A percentile compares a stretch with the other conserved stretches of the same genome.
Conservation (phyloP, 53 echinoderm and acorn worm genomes). For the Henricia sp. region DNA sequence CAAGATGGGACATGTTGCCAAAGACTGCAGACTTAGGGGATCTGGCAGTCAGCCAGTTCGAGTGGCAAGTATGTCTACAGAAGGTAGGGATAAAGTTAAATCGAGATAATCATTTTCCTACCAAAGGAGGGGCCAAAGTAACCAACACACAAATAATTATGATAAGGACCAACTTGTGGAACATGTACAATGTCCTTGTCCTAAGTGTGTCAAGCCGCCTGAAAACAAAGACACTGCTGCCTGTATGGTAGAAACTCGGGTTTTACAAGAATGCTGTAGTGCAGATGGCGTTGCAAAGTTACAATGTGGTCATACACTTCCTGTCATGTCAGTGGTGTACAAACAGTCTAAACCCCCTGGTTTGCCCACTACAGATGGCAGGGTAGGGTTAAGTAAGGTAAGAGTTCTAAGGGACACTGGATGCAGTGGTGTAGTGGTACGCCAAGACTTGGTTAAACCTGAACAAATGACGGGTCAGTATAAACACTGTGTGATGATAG, state of each 20-base stretch:
- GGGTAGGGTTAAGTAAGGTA: background rate
- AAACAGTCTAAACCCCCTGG: background rate
- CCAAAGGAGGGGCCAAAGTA: too few species aligned
- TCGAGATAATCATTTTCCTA: too few species aligned
- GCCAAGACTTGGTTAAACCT: background rate
- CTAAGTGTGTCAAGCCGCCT: too few species aligned
- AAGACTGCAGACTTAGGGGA: too few species aligned
- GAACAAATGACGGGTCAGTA: slow-evolving; percentile 23
- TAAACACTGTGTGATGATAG: slow-evolving; percentile 24
- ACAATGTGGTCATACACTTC: slow-evolving; percentile 23
- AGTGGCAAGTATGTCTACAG: too few species aligned
- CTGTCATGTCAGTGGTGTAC: slow-evolving; percentile 20
- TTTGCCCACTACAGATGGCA: slow-evolving; percentile 10
- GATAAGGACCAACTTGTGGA: too few species aligned
- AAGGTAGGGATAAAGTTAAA: too few species aligned
- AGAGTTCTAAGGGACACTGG: slow-evolving; percentile 25
- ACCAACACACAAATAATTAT: too few species aligned
- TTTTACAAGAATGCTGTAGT: background rate
- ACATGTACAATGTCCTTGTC: too few species aligned
- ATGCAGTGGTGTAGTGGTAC: slow-evolving; percentile 25
- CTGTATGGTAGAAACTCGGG: slow-evolving; percentile 7
- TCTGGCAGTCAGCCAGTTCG: too few species aligned
- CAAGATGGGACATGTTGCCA: too few species aligned
- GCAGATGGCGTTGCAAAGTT: background rate
- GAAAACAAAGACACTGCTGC: too few species aligned